Evolutionary conservation across 2,113 vertebrate species (phyloP), one percentile per base, ranked within the genome.

Genomic region (Gallinago paraguaiae): DNA sequence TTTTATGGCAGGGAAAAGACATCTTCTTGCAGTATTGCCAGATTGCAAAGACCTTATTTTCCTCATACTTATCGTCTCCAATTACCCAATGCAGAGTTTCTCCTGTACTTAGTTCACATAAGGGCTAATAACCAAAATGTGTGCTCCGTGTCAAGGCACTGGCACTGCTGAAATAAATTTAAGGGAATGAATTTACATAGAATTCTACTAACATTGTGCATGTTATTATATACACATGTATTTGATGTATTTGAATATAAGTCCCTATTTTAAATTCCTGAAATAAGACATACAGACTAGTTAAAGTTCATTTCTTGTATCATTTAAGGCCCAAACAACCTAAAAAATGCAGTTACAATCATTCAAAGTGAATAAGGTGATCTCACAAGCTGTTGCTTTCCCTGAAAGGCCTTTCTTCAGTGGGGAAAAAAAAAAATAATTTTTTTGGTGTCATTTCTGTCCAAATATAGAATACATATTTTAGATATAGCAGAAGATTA

Each of bases 301-400:
- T 75, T 86, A 18, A 95, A 93, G 86, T 97, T 94, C 71, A 88
- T 91, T 88, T 92, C 51, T 78, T 92, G 80, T 93, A 56, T 81
- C 76, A 67, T 92, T 94, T 80, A 86, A 78, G 31, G 60, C 25
- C 56, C 31, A 75, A 94, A 71, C 69, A 71, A 16, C 81, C 69
- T 75, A 50, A 84, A 78, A 93, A 54, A 50, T 2, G 19, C 43
- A 33, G 17, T 81, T 90, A 27, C 41, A 63, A 3, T 88, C 61
- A 78, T 37, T 88, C 60, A 35, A 17, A 86, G 51, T 67, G 12
- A 35, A 77, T 80, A 13, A 3, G 4, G 88, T 39, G 59, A 79
- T 67, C 69, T 50, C 56, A 31, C 41, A 65, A 90, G 41, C 46
- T 81, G 50, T 74, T 86, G 45, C 64, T 93, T 88, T 50, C 35